A percentile compares a stretch with the other conserved stretches of the same genome.
Conservation (phyloP, 2,797 vertebrate genomes). For the Muraenolepis orangiensis region DNA sequence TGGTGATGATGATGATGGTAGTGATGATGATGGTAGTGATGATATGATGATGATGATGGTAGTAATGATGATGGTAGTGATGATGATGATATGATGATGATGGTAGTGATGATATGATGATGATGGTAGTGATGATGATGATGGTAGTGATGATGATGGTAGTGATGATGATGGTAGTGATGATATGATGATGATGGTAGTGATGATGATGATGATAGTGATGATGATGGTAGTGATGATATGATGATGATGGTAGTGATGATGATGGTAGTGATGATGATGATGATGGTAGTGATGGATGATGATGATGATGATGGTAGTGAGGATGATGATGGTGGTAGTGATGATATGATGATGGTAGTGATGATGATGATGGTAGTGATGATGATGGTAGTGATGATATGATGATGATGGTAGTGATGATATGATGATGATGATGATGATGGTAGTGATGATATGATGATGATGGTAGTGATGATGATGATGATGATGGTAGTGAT, state of each 20-base stretch:
- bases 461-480: neutral
- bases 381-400: neutral
- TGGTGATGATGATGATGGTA: slow-evolving; percentile 1
- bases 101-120: neutral
- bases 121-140: too few species aligned
- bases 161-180: neutral
- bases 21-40: neutral
- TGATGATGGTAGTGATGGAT: too few species aligned
- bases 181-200: neutral
- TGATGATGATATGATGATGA: too few species aligned
- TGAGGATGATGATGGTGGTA: neutral
- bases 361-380: neutral
- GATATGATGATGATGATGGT: neutral
- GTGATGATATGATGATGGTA: too few species aligned
- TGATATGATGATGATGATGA: neutral
- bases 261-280: too few species aligned
- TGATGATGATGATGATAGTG: slow-evolving; percentile 4
- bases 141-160: neutral
- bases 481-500: too few species aligned
- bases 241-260: neutral
- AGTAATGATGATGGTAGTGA: too few species aligned
- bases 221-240: neutral
- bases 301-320: slow-evolving; percentile 3
- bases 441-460: neutral
- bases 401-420: neutral